These are phyloP conservation scores for Hemiprocne comata DNA, from an alignment of 2,113 vertebrate species.

Conservation along the genomic window DNA sequence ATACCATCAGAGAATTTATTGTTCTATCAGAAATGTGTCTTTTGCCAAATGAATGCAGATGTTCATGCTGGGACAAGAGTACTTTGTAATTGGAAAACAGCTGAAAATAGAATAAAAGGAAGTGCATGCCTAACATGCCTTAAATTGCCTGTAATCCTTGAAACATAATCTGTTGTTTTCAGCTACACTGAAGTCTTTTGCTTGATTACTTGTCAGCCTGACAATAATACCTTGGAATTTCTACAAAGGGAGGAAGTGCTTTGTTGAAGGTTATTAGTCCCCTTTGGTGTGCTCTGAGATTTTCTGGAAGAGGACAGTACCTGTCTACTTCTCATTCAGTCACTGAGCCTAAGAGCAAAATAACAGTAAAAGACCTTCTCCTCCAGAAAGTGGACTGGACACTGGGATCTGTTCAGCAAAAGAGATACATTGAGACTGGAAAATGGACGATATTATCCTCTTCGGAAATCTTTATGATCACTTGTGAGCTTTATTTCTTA, in stretches of 20 bases:
- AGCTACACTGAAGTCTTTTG: not conserved
- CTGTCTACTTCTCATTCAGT: not conserved
- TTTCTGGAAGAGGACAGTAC: not conserved
- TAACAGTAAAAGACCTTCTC: not conserved
- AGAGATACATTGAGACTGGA: not conserved
- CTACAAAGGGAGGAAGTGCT: not conserved
- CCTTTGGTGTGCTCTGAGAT: not conserved
- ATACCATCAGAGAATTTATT: not conserved
- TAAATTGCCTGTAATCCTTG: constrained; percentile 6
- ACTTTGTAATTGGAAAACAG: constrained; percentile 32
- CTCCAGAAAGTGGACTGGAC: not conserved
- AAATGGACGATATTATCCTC: not conserved
- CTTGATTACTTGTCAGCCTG: not conserved
- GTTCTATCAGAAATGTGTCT: not conserved
- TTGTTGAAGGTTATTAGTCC: not conserved
- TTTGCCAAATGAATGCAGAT: constrained; percentile 17
- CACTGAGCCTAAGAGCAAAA: not conserved
- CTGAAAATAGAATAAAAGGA: not conserved
- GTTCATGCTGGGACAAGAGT: constrained; percentile 33
- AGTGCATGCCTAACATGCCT: not conserved
- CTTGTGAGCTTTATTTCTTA: not conserved
- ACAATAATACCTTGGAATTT: constrained; percentile 6
- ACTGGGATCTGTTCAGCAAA: not conserved
- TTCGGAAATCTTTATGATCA: not conserved
- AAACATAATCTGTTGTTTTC: constrained; percentile 1